phyloP scores from a whole-genome alignment of 2,888 invertebrate genomes.

The Arctia plantaginis region DNA sequence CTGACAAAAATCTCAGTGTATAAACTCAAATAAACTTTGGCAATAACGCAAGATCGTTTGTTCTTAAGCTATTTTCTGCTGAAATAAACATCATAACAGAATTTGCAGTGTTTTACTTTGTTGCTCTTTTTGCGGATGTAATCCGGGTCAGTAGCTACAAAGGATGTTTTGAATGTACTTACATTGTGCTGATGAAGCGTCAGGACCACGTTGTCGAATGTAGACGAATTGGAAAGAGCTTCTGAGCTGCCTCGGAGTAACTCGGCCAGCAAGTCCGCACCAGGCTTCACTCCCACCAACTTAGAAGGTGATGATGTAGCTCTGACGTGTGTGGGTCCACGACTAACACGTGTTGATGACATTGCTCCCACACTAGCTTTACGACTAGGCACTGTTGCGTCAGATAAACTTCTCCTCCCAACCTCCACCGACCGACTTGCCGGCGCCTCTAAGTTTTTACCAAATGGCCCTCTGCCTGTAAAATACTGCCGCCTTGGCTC shows the following conservation, averaged over 20 bases:
- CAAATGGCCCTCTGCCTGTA: constrained; percentile 90
- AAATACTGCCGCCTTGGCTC: constrained; percentile 84
- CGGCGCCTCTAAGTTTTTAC: constrained; percentile 78
- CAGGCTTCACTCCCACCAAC: constrained; percentile 87
- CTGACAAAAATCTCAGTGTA: constrained; percentile 65
- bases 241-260: constrained; percentile 93
- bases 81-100: constrained; percentile 75
- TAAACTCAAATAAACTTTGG: constrained; percentile 71
- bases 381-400: constrained; percentile 84
- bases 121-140: constrained; percentile 65
- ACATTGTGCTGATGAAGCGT: constrained; percentile 84
- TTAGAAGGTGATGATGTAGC: constrained; percentile 93
- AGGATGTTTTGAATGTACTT: constrained; percentile 67
- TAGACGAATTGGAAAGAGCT: constrained; percentile 88
- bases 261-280: constrained; percentile 90
- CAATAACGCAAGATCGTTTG: constrained; percentile 72
- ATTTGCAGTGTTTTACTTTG: constrained; percentile 69
- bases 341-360: constrained; percentile 71
- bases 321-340: constrained; percentile 89
- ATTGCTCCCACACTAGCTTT: constrained; percentile 88
- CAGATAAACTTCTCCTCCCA: constrained; percentile 80
- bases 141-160: constrained; percentile 61
- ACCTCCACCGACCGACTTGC: constrained; percentile 86
- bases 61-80: constrained; percentile 74
- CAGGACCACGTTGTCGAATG: constrained; percentile 83